Conservation (phyloP, 2,888 invertebrate species). For the Tridacna gigas region DNA sequence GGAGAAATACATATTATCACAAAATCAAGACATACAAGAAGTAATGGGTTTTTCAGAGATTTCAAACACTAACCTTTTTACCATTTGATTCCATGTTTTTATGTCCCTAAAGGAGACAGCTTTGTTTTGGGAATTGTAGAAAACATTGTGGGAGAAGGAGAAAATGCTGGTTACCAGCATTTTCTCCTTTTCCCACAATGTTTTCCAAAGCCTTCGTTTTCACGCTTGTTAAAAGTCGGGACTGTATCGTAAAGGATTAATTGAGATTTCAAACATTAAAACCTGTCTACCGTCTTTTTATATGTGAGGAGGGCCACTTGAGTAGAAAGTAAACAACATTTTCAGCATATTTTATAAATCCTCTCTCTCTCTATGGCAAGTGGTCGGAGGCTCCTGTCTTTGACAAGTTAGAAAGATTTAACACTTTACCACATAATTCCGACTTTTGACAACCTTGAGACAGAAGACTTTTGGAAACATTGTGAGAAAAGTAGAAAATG, state of each 20-base stretch:
- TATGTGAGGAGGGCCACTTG: slow-evolving; percentile 15
- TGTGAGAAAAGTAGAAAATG: background rate
- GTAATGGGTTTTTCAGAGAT: too few species aligned
- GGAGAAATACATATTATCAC: too few species aligned
- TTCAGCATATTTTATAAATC: slow-evolving; percentile 14
- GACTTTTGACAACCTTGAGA: background rate
- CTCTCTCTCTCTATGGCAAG: background rate
- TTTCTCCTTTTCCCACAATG: too few species aligned
- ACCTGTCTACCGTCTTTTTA: slow-evolving; percentile 15
- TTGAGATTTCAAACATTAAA: slow-evolving; percentile 26
- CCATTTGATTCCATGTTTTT: too few species aligned
- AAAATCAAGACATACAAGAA: too few species aligned
- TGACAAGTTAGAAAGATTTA: too few species aligned
- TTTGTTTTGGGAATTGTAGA: too few species aligned
- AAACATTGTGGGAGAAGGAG: too few species aligned
- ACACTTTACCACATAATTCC: background rate
- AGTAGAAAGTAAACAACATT: slow-evolving; percentile 22
- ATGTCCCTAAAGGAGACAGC: background rate
- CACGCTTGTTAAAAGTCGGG: too few species aligned
- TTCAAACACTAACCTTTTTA: background rate
- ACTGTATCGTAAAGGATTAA: background rate
- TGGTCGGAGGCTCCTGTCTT: too few species aligned
- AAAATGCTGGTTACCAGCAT: too few species aligned
- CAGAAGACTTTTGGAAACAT: background rate
- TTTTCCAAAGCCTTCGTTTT: too few species aligned